phyloP scores from a whole-genome alignment of 2,797 vertebrate species.

The Tenualosa thibaudeaui region DNA sequence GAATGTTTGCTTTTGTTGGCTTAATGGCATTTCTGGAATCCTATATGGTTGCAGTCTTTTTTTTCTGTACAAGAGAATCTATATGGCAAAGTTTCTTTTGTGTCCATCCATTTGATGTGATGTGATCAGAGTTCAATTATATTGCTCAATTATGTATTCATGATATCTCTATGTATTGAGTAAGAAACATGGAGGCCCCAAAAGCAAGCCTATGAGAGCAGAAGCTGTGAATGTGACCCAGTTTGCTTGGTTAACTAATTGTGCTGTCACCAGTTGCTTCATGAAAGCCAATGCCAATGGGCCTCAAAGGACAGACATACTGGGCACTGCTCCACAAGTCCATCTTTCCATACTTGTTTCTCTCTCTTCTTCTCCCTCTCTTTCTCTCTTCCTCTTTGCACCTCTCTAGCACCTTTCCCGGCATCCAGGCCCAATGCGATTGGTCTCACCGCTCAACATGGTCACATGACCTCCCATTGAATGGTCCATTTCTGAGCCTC shows the following conservation, averaged over 20 bases:
- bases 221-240: constrained; percentile 23
- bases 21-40: background rate
- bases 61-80: background rate
- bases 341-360: background rate
- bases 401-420: constrained; percentile 17
- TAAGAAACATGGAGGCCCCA: background rate
- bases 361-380: background rate
- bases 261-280: constrained; percentile 12
- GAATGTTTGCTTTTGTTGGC: background rate
- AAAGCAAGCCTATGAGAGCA: background rate
- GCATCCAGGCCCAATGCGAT: constrained; percentile 9
- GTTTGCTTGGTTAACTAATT: constrained; percentile 28
- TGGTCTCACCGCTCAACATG: background rate
- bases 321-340: background rate
- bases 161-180: background rate
- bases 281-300: constrained; percentile 23
- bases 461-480: constrained; percentile 27
- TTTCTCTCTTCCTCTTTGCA: background rate
- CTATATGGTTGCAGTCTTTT: background rate
- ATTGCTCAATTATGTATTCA: background rate
- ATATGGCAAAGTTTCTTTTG: background rate
- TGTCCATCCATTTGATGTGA: background rate
- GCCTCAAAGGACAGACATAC: constrained; percentile 6
- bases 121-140: background rate
- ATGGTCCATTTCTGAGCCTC: constrained; percentile 18